Evolutionary conservation across 2,113 vertebrate genomes (phyloP).

Genomic region (Ariopsis seemanni): DNA sequence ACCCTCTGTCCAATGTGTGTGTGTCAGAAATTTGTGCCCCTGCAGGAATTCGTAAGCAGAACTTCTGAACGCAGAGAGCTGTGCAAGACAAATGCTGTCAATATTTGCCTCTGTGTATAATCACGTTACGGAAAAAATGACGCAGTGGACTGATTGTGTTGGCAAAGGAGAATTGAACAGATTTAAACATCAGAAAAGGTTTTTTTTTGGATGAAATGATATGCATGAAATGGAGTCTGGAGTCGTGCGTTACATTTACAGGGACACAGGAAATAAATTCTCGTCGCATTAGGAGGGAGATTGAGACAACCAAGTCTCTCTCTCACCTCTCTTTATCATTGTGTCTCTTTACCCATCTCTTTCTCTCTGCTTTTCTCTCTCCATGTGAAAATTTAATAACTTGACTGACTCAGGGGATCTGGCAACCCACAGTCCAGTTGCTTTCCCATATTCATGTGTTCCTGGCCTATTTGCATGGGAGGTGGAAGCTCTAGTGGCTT

Average conservation of each 20-base stretch:
- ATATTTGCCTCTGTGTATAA: conserved; percentile 45
- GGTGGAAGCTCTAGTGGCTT: conserved; percentile 40
- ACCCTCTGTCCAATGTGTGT: background rate
- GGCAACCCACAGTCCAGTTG: conserved; percentile 46
- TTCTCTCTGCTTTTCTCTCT: background rate
- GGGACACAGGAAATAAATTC: conserved; percentile 36
- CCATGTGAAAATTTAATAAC: conserved; percentile 51
- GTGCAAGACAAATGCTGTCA: conserved; percentile 45
- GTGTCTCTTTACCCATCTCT: background rate
- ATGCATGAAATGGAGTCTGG: conserved; percentile 42
- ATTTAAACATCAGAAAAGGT: conserved; percentile 45
- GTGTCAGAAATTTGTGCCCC: conserved; percentile 4
- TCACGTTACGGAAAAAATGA: conserved; percentile 30
- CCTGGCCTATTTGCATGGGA: conserved; percentile 46
- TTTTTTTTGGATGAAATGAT: conserved; percentile 37
- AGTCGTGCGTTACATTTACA: conserved; percentile 31
- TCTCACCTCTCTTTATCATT: background rate
- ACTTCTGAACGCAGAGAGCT: background rate
- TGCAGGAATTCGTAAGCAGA: conserved; percentile 3
- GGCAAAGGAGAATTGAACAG: conserved; percentile 25
- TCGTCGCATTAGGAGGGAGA: conserved; percentile 37
- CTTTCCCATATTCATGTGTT: conserved; percentile 45
- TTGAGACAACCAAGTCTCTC: conserved; percentile 16
- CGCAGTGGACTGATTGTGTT: conserved; percentile 23
- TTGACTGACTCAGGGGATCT: conserved; percentile 46